Conservation (phyloP, 2,797 vertebrate genomes). For the Acropternis orthonyx region DNA sequence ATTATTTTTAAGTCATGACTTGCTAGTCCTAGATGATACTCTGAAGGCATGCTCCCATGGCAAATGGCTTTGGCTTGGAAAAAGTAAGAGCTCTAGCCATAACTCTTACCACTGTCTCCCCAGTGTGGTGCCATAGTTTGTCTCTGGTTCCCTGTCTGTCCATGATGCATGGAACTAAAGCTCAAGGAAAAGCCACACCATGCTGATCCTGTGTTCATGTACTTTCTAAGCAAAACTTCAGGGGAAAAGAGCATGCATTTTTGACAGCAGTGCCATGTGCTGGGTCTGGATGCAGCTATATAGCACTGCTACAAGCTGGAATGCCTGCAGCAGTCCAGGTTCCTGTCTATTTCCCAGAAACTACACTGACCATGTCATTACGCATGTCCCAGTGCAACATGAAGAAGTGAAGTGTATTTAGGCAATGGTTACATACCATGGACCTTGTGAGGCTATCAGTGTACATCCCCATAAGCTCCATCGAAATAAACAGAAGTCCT, state of each 20-base stretch:
- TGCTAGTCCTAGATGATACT: not conserved
- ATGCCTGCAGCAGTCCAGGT: not conserved
- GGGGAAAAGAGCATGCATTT: not conserved
- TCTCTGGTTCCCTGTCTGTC: not conserved
- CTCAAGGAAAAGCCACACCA: not conserved
- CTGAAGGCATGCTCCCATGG: not conserved
- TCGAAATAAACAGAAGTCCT: not conserved
- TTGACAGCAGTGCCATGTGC: not conserved
- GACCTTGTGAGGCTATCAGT: not conserved
- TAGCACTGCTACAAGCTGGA: not conserved
- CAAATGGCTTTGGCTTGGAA: not conserved
- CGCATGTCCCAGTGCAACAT: not conserved
- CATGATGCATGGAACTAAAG: not conserved
- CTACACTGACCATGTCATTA: not conserved
- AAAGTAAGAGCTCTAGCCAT: not conserved
- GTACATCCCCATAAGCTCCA: not conserved
- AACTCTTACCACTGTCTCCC: not conserved
- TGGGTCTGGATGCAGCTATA: not conserved
- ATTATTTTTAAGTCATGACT: not conserved
- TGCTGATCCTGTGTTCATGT: not conserved
- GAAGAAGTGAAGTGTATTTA: not conserved
- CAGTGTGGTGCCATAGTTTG: not conserved
- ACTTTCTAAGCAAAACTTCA: not conserved
- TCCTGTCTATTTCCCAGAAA: not conserved
- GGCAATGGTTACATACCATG: too few relatives aligned